phyloP scores from a whole-genome alignment of 2,797 vertebrate genomes.

The Chaetodon trifasciatus region DNA sequence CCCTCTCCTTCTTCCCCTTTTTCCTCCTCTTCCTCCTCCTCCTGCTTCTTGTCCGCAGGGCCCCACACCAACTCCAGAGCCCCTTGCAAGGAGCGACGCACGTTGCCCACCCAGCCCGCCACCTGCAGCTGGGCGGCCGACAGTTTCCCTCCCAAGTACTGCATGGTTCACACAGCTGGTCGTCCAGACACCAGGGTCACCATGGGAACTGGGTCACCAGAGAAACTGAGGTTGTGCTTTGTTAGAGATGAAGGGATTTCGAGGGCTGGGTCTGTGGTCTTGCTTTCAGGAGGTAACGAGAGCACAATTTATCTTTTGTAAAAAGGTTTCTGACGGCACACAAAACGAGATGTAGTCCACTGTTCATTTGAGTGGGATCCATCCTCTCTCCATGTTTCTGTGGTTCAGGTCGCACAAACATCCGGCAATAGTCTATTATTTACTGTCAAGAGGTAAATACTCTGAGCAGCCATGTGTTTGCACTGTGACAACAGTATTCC shows the following conservation, averaged over 20 bases:
- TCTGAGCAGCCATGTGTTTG: conserved; percentile 54
- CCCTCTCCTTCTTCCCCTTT: conserved; percentile 45
- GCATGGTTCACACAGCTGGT: conserved; percentile 82
- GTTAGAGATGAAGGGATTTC: conserved; percentile 26
- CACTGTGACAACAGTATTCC: conserved; percentile 43
- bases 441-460: conserved; percentile 47
- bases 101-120: conserved; percentile 90
- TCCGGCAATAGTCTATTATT: conserved; percentile 49
- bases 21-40: conserved; percentile 46
- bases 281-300: conserved; percentile 23
- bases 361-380: conserved; percentile 20
- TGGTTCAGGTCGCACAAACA: conserved; percentile 24
- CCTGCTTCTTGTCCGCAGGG: conserved; percentile 39
- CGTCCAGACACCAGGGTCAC: conserved; percentile 42
- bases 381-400: conserved; percentile 34
- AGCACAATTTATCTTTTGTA: conserved; percentile 10
- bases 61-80: conserved; percentile 88
- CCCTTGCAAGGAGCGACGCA: conserved; percentile 91
- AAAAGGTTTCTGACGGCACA: conserved; percentile 34
- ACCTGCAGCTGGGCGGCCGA: conserved; percentile 91
- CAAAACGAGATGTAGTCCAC: conserved; percentile 30
- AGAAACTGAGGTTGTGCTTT: conserved; percentile 44
- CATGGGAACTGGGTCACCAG: conserved; percentile 58
- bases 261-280: conserved; percentile 7
- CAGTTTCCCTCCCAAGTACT: conserved; percentile 93